Conservation (phyloP, 2,797 vertebrate species). For the Crenuchus spilurus region DNA sequence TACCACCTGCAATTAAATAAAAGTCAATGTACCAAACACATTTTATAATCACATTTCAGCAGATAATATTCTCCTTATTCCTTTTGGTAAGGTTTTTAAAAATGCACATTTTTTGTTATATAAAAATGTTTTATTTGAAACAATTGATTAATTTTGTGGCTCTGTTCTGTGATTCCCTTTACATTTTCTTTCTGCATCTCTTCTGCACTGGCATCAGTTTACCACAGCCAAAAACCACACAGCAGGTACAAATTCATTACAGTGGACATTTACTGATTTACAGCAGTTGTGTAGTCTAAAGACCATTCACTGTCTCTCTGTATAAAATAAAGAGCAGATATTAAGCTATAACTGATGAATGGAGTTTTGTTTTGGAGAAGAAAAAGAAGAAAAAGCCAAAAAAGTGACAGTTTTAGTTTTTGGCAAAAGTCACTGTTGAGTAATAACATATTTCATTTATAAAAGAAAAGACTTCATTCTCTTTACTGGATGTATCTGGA, state of each 20-base stretch:
- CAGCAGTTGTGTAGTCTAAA: conserved; percentile 72
- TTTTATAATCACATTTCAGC: too few species aligned
- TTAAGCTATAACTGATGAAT: conserved; percentile 71
- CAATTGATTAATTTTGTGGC: too few species aligned
- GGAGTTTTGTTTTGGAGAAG: conserved; percentile 61
- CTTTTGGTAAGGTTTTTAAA: too few species aligned
- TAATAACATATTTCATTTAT: neutral
- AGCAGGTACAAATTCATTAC: conserved; percentile 74
- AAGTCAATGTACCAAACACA: too few species aligned
- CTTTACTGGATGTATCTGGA: conserved; percentile 1
- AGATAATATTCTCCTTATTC: too few species aligned
- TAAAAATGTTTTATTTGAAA: too few species aligned
- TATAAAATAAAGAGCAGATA: conserved; percentile 77
- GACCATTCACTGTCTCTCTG: conserved; percentile 62
- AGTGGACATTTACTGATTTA: conserved; percentile 77
- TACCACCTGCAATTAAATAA: too few species aligned
- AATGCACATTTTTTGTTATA: too few species aligned
- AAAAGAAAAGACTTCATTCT: neutral
- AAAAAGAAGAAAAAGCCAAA: conserved; percentile 42
- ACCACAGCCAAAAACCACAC: conserved; percentile 51
- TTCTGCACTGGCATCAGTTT: too few species aligned
- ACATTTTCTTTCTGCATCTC: too few species aligned
- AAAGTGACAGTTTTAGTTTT: conserved; percentile 66
- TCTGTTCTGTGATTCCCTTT: too few species aligned
- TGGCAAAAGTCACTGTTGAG: conserved; percentile 63